Base-by-base conservation (phyloP, 2,888 invertebrate genomes). In the Cyclophora punctaria region DNA sequence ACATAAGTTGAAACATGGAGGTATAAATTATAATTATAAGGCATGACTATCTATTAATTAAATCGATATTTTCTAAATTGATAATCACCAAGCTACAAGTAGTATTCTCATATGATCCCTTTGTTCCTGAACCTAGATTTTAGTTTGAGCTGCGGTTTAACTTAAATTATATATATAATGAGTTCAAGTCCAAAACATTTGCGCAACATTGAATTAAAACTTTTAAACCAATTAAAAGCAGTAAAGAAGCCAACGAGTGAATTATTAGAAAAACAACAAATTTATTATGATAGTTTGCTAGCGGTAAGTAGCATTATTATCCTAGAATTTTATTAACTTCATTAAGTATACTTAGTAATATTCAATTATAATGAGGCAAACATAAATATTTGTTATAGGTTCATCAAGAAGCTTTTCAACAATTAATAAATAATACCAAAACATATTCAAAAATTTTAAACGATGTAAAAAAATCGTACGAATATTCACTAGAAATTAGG, bases 401-500 rank as follows among this genome's bases (percentile, higher is more conserved):
- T 51, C 86, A 81, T 59, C 71, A 67, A 62, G 75, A 81, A 56
- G 87, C 80, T 6, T 83, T 88, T 53, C 61, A 61, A 33, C 61
- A 60, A 6, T 62, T 90, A 44, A 78, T 87, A 46, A 53, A 70
- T 6, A 71, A 68, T 49, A 70, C 84, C 45, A 59, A 75, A 4
- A 86, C 87, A 2, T 80, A 77, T 59, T 78, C 84, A 33, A 67
- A 64, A 40, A 64, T 88, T 43, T 64, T 90, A 1, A 58, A 46
- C 40, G 67, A 79, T 51, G 82, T 89, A 34, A 86, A 80, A 67
- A 64, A 62, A 49, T 78, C 84, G 0, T 90, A 89, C 53, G 87
- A 89, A 55, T 69, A 73, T 50, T 70, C 87, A 7, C 54, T 90
- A 47, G 48, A 58, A 33, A 64, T 85, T 48, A 70, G 89, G 57